Evolutionary conservation across 2,888 invertebrate genomes (phyloP), one percentile per base, ranked within the genome.

Genomic region (Nephrotoma appendiculata): DNA sequence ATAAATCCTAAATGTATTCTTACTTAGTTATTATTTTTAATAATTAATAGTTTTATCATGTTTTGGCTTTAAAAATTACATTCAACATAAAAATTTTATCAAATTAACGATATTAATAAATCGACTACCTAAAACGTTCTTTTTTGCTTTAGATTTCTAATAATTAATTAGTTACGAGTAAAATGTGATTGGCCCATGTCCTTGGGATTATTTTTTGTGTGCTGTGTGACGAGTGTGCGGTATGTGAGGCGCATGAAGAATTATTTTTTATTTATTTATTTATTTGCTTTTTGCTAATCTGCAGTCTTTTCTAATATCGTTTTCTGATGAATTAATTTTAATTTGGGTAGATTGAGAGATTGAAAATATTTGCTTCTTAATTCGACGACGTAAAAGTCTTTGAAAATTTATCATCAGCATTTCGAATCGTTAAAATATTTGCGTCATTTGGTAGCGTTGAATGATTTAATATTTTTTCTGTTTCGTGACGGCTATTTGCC

Each of bases 401-500:
- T 44, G 85, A 85, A 85, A 85, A 85, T 44, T 85, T 85, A 45
- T 85, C 85, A 85, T 85, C 85, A 31, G 44, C 44, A 19, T 43
- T 85, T 19, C 85, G 42, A 19, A 42, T 44, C 7, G 43, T 85
- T 44, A 85, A 44, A 44, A 44, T 44, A 85, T 85, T 86, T 15
- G n/a, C 41, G 41, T 86, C 52, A 41, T 86, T 86, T 31, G 71
- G 71, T 6, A 52, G 9, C 12, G 57, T 88, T 85, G 90, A 90
- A 83, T 90, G 90, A 88, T 90, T 90, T 88, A 91, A 89, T 89
- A 91, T 91, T 89, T 91, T 91, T 88, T 91, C 91, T 86, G 91
- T 91, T 89, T 91, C 91, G 88, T 91, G 91, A 87, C 91, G 90
- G 86, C 91, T 91, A 88, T 91, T 91, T 88, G 91, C 91, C 91